Conservation (phyloP, 2,888 invertebrate genomes). For the Drosophila lacicola region DNA sequence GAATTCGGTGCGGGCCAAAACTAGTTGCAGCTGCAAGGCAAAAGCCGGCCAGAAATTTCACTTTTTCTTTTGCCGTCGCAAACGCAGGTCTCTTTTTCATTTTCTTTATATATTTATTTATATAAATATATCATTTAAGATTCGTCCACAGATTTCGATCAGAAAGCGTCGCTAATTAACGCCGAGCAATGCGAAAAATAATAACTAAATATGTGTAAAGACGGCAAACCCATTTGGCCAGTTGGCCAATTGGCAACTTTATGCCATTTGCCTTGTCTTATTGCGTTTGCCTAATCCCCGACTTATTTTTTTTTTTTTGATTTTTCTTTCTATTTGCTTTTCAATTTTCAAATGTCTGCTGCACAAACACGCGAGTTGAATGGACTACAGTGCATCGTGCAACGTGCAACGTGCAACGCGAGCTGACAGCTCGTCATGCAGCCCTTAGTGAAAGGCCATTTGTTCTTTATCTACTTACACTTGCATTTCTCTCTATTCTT, state of each 20-base stretch:
- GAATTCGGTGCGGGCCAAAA: constrained; percentile 25
- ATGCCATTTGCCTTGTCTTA: constrained; percentile 19
- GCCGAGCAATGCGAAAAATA: constrained; percentile 17
- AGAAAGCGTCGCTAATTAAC: constrained; percentile 55
- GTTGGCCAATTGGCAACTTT: constrained; percentile 22
- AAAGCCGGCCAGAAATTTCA: constrained; percentile 56
- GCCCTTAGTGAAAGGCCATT: constrained; percentile 12
- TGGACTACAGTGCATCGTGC: constrained; percentile 20
- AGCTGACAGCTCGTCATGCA: no score
- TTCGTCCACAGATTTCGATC: constrained; percentile 38
- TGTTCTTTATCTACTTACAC: no score
- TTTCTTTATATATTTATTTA: constrained; percentile 11
- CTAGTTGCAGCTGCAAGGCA: constrained; percentile 45
- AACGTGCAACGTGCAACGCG: constrained; percentile 2
- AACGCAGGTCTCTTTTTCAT: constrained; percentile 18
- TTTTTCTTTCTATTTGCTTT: constrained; percentile 10
- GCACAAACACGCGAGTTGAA: constrained; percentile 29
- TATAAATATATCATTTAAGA: constrained; percentile 12
- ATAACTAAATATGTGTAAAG: constrained; percentile 16
- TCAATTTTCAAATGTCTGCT: constrained; percentile 8
- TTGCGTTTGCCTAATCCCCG: constrained; percentile 27
- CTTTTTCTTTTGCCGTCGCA: constrained; percentile 57
- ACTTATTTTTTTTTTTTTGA: constrained; percentile 1
- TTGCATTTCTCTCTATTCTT: no score
- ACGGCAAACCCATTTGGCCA: constrained; percentile 24